Evolutionary conservation across 1,140 invertebrate genomes (phyloP), one percentile per base, ranked within the genome.

Genomic region (Diplogasteroides magnus): DNA sequence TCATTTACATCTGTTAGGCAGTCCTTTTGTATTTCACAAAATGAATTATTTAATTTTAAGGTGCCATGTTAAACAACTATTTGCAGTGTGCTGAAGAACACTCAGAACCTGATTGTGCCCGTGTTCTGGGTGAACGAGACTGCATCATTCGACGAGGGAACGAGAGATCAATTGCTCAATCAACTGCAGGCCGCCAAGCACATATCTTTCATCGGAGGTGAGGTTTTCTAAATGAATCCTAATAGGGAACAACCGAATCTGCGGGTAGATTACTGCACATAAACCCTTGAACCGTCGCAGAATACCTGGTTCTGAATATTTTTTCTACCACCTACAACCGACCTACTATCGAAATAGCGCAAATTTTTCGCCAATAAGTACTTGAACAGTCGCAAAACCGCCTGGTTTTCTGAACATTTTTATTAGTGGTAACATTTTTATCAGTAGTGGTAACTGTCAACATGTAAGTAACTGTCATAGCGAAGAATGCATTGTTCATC

Each of bases 61-160:
- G 15, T 14, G 28, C 19, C n/a, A 65, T 27, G 19, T 19, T 65
- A 31, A 58, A 11, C 57, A 48, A 48, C 14, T 60, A n/a, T 32
- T 72, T 72, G 14, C 71, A 72, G 72, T 23, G 11, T 60, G 0
- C 61, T 58, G 6, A 56, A 48, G 23, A 71, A 64, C 28, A 64
- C 62, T 61, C 37, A 28, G 2, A 64, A 73, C 27, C 63, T 63
- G 1, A 67, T 71, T n/a, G 65, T 72, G 15, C 73, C 73, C 6
- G 60, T 74, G 1, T 65, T 74, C 29, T 74, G 73, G 73, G 62
- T 74, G 69, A 71, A 71, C 56, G 73, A 74, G 60, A 73, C 73
- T 15, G 61, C 66, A 15, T 23, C 31, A 31, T 73, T 74, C 55
- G 73, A 74, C 27, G 19, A 73, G 6, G 73, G 60, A 56, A 74